Evolutionary conservation across 2,113 vertebrate species (phyloP), one percentile per base, ranked within the genome.

Genomic region (Actenoides lindsayi): DNA sequence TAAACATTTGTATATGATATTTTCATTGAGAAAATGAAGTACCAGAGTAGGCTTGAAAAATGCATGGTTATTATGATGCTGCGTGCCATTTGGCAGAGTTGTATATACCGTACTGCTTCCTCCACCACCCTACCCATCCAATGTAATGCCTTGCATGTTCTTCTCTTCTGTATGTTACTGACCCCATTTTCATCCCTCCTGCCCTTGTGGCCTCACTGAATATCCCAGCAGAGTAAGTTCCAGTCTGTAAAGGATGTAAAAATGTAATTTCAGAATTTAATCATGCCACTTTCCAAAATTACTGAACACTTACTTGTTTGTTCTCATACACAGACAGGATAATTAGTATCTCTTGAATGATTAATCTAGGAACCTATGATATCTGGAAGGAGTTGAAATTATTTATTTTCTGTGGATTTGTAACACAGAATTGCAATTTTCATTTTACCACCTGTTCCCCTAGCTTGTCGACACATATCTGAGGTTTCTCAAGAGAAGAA

Each of bases 331-430:
- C 62, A 84, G 81, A 83, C 77, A 76, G 65, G 83, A 75, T 94
- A 94, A 93, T 86, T 90, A 94, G 69, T 62, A 97, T 77, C 76
- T 89, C 92, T 84, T 95, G 87, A 95, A 73, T 95, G 62, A 89
- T 92, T 92, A 92, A 74, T 96, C 88, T 91, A 87, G 69, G 39
- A 93, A 59, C 54, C 30, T 70, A 39, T 4, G 5, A 70, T 87
- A 64, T 90, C 85, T 93, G 83, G 67, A 90, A 94, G 31, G 63
- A 91, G 78, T 59, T 69, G 79, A 91, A 91, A 87, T 78, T 8
- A n/a, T 93, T 86, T 78, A 6, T 84, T 94, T 86, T 39, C 64
- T 93, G 96, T 69, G 48, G 50, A 69, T 95, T 81, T 84, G 30
- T 81, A 84, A 67, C 62, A 51, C 73, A 82, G 80, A 78, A 84